Base-by-base conservation (phyloP, 2,888 invertebrate species). In the Alitta virens region DNA sequence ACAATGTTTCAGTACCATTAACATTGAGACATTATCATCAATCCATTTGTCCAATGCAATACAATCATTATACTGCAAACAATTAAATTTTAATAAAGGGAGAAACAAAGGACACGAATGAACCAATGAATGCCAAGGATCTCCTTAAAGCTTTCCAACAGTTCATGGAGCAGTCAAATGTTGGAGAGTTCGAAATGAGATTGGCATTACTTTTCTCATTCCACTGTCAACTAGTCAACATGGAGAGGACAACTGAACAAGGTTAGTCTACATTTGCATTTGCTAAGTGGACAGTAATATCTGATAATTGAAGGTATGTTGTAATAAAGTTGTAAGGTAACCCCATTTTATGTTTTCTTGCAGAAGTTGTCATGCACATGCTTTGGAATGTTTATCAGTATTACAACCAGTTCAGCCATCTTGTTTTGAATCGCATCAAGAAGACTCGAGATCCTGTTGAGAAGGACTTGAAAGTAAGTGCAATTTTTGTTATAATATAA, bases 111-210 rank as follows among this genome's bases (percentile, higher is more conserved):
- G 33, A 5, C 33, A 7, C 33, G 12, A 12, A 33, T 7, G 12
- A 5, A 33, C 33, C 5, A 33, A 33, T 33, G 33, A 33, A 33
- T 12, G 5, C 33, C 33, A 33, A 33, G 12, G 33, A 33, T 18
- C 38, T 65, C 24, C 64, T 76, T 26, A 71, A 75, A 23, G 76
- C 81, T 0, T 82, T 97, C 40, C 89, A 90, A 66, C 87, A 89
- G 63, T 95, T 94, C 77, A 87, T 98, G 78, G 91, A 91, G 73
- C 87, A 88, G 50, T 90, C 94, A 0, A 86, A 89, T 62, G 82
- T 96, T 33, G 93, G 91, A 0, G 94, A 97, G 81, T 98, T 89
- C 76, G 85, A 88, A 64, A 84, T 89, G 0, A 85, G 97, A 62
- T 83, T 98, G 60, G 86, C 89, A 63, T 86, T 96, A 65, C 81